phyloP scores from a whole-genome alignment of 2,888 invertebrate genomes.

The Aphidoletes aphidimyza region DNA sequence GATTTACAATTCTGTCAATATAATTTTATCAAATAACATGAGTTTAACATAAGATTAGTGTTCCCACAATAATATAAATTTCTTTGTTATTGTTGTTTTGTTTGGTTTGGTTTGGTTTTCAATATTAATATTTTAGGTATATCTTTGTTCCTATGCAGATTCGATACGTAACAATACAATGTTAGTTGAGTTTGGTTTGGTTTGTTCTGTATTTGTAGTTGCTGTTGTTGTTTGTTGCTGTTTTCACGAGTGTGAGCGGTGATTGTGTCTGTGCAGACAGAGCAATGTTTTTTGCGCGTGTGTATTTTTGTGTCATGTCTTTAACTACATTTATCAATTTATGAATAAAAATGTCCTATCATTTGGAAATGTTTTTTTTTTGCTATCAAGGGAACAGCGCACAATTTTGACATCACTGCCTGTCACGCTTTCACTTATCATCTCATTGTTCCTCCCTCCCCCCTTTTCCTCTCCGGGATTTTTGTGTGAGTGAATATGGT shows the following conservation, averaged over 20 bases:
- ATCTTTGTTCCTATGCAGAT: neutral
- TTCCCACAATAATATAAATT: slow-evolving; percentile 46
- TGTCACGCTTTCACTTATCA: neutral
- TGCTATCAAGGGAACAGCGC: neutral
- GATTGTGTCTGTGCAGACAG: no score
- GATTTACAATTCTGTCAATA: neutral
- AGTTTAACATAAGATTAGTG: slow-evolving; percentile 45
- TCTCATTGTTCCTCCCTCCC: neutral
- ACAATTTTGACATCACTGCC: neutral
- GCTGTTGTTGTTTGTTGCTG: no score
- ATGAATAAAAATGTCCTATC: neutral
- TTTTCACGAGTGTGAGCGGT: no score
- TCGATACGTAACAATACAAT: slow-evolving; percentile 5
- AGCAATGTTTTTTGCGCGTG: no score
- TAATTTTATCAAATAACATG: slow-evolving; percentile 41
- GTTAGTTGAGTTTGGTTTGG: no score
- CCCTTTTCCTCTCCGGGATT: neutral
- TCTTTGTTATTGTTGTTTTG: neutral
- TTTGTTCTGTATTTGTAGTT: no score
- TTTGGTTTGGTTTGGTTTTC: no score
- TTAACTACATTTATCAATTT: neutral
- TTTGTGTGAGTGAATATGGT: no score
- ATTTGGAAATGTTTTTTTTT: neutral
- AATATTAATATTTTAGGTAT: no score
- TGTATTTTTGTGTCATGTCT: no score